phyloP scores from a whole-genome alignment of 1,140 invertebrate species.

The Metaphire vulgaris region DNA sequence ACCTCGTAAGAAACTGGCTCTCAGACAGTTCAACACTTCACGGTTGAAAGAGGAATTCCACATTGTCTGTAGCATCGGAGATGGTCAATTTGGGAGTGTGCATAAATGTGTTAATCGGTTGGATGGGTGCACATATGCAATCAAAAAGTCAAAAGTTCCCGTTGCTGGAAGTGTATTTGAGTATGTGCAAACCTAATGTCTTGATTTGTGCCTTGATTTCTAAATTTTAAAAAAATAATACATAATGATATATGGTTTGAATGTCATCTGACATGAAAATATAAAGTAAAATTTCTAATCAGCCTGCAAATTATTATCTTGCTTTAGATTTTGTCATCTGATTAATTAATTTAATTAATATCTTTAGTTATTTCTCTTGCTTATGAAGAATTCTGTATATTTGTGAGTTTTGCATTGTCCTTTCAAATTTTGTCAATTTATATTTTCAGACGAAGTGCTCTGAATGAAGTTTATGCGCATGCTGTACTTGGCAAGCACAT shows the following conservation, averaged over 20 bases:
- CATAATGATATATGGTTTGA: too few relatives aligned
- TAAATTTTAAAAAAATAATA: too few relatives aligned
- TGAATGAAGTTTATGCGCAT: slow-evolving; percentile 88
- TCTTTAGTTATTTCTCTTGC: too few relatives aligned
- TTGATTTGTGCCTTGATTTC: too few relatives aligned
- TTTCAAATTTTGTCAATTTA: too few relatives aligned
- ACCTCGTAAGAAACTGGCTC: slow-evolving; percentile 55
- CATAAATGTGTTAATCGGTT: slow-evolving; percentile 80
- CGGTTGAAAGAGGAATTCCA: slow-evolving; percentile 77
- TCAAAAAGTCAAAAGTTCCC: slow-evolving; percentile 76
- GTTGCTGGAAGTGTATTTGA: slow-evolving; percentile 70
- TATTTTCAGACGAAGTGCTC: slow-evolving; percentile 60
- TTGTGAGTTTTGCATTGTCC: too few relatives aligned
- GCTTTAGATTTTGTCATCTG: too few relatives aligned
- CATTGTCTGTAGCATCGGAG: slow-evolving; percentile 69
- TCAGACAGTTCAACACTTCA: slow-evolving; percentile 73
- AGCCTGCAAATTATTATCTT: too few relatives aligned
- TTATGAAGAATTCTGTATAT: too few relatives aligned
- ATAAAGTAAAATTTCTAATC: too few relatives aligned
- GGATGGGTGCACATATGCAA: slow-evolving; percentile 83
- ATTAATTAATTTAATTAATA: too few relatives aligned
- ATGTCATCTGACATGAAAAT: too few relatives aligned
- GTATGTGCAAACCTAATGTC: slow-evolving; percentile 57
- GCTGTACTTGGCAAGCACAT: slow-evolving; percentile 78
- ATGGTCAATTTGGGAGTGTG: slow-evolving; percentile 80